Evolutionary conservation across 2,888 invertebrate species (phyloP).

Genomic region (Aphodius sticticus): DNA sequence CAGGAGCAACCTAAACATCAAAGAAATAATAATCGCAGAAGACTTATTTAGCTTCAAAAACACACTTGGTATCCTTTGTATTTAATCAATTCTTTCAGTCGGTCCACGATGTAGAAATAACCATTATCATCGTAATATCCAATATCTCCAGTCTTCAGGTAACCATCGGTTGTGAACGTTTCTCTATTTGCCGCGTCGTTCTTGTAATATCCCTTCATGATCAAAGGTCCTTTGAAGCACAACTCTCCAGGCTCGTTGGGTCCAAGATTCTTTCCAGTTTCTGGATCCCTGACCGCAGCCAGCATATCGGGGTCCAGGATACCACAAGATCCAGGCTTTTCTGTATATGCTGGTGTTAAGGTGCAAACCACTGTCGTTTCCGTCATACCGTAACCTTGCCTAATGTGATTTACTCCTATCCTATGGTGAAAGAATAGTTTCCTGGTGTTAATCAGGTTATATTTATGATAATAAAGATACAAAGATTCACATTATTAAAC

Average conservation of each 20-base stretch:
- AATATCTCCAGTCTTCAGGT: slow-evolving; percentile 74
- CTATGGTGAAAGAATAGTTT: neutral
- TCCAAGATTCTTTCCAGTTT: slow-evolving; percentile 67
- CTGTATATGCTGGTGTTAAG: slow-evolving; percentile 51
- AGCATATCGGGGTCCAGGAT: slow-evolving; percentile 60
- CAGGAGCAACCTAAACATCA: slow-evolving; percentile 77
- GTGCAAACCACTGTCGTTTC: slow-evolving; percentile 71
- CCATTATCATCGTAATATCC: slow-evolving; percentile 67
- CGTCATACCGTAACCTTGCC: slow-evolving; percentile 80
- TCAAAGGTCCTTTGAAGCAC: slow-evolving; percentile 80
- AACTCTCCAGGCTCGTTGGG: slow-evolving; percentile 75
- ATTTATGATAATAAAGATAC: neutral
- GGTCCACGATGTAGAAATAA: slow-evolving; percentile 71
- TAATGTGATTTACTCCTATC: slow-evolving; percentile 55
- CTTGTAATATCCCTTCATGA: slow-evolving; percentile 79
- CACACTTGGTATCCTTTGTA: slow-evolving; percentile 59
- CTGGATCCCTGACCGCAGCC: slow-evolving; percentile 63
- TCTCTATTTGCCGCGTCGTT: slow-evolving; percentile 74
- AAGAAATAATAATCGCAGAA: neutral
- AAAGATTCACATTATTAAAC: neutral
- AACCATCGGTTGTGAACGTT: slow-evolving; percentile 70
- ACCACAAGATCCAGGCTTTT: slow-evolving; percentile 70
- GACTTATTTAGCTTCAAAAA: neutral
- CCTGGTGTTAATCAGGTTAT: neutral
- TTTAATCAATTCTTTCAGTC: slow-evolving; percentile 82